Percentiles rank a stretch among this genome's conserved stretches.
Evolutionary conservation across 2,888 invertebrate genomes (phyloP).

Genomic region (Furcula furcula): DNA sequence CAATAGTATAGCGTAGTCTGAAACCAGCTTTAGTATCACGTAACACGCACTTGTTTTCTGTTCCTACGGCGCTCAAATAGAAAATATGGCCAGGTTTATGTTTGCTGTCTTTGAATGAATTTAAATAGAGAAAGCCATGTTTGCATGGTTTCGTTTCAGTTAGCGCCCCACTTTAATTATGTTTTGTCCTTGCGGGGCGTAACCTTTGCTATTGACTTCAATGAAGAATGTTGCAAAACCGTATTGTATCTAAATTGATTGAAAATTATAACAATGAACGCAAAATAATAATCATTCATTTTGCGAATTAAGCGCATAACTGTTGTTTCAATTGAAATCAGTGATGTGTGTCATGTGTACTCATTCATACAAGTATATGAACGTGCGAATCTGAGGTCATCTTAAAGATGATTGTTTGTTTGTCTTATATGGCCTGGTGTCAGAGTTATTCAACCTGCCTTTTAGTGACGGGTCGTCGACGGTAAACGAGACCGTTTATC

Average conservation of each 20-base stretch:
- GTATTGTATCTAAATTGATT: constrained; percentile 1
- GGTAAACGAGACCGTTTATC: no score
- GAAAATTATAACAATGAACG: neutral
- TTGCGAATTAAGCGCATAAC: neutral
- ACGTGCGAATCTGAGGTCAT: no score
- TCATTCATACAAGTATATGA: no score
- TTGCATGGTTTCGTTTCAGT: neutral
- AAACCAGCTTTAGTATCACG: no score
- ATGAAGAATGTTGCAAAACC: neutral
- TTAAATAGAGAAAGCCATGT: neutral
- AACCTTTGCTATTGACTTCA: constrained; percentile 1
- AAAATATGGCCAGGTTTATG: constrained; percentile 6
- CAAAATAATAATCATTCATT: neutral
- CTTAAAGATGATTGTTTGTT: no score
- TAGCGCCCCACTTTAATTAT: constrained; percentile 1
- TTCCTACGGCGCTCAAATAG: constrained; percentile 16
- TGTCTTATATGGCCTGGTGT: no score
- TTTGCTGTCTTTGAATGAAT: neutral
- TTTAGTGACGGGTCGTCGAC: no score
- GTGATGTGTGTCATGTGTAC: no score
- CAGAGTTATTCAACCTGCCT: no score
- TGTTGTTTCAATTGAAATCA: no score
- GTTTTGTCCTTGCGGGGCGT: constrained; percentile 1
- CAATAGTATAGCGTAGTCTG: no score
- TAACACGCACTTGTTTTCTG: constrained; percentile 22